phyloP scores from a whole-genome alignment of 1,140 invertebrate genomes.

The Popillia japonica region DNA sequence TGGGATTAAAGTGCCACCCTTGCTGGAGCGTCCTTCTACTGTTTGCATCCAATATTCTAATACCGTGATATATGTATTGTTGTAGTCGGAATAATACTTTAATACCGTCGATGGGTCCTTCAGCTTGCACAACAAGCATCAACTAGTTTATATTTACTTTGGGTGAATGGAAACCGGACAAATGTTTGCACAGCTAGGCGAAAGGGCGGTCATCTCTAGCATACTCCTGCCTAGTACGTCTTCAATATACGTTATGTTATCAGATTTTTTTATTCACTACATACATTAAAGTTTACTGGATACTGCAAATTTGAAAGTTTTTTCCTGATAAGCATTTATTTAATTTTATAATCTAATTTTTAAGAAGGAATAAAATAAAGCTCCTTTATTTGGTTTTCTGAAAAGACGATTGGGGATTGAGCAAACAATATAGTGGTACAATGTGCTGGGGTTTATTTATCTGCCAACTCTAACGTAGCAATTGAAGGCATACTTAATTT shows the following conservation, averaged over 20 bases:
- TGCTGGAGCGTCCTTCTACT: constrained; percentile 27
- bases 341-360: no score
- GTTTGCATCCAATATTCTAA: constrained; percentile 40
- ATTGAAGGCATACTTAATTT: no score
- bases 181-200: constrained; percentile 9
- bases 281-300: no score
- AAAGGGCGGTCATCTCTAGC: background rate
- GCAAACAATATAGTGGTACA: no score
- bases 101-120: constrained; percentile 23
- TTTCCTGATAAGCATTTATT: no score
- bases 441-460: no score
- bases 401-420: no score
- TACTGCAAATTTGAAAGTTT: no score
- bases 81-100: constrained; percentile 23
- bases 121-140: constrained; percentile 22
- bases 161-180: constrained; percentile 21
- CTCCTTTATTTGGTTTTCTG: no score
- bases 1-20: constrained; percentile 41
- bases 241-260: background rate
- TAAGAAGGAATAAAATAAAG: no score
- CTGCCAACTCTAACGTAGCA: no score
- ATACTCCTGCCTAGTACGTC: background rate
- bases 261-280: background rate
- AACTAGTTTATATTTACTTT: constrained; percentile 27
- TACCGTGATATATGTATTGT: constrained; percentile 39